A percentile compares a stretch with the other conserved stretches of the same genome.
These are phyloP conservation scores for Lithosia quadra DNA, from an alignment of 2,888 invertebrate genomes.

Conservation along the genomic window DNA sequence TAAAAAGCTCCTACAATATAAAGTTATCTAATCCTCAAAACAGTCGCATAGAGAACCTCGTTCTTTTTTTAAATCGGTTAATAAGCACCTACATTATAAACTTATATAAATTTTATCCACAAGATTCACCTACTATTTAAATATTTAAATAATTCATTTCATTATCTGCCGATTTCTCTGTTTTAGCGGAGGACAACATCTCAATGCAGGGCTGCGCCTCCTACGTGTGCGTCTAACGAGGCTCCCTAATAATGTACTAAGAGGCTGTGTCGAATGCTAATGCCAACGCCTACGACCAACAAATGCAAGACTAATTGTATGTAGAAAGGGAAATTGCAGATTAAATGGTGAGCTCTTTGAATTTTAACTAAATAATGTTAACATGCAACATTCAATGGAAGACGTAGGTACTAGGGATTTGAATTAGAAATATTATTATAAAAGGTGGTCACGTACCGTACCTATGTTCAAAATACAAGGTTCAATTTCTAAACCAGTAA, in stretches of 20 bases:
- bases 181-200: constrained; percentile 34
- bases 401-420: background rate
- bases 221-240: constrained; percentile 40
- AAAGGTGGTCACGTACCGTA: too few relatives aligned
- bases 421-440: background rate
- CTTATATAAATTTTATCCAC: background rate
- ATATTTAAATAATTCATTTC: constrained; percentile 50
- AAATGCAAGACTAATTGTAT: constrained; percentile 46
- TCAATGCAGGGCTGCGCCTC: constrained; percentile 33
- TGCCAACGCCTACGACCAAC: constrained; percentile 52
- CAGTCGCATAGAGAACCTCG: too few relatives aligned
- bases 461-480: too few relatives aligned
- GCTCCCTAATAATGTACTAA: constrained; percentile 48
- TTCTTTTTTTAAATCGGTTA: background rate
- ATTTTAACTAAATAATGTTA: constrained; percentile 23
- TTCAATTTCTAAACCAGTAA: too few relatives aligned
- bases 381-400: background rate
- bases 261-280: constrained; percentile 55
- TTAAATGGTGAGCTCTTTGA: constrained; percentile 21
- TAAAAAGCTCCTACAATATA: too few relatives aligned
- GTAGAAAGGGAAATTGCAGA: constrained; percentile 43
- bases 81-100: background rate
- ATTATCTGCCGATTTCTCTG: constrained; percentile 53
- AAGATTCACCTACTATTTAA: constrained; percentile 20
- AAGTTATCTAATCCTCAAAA: too few relatives aligned